Evolutionary conservation across 2,888 invertebrate genomes (phyloP), one percentile per base, ranked within the genome.

Genomic region (Gymnoscelis rufifasciata): DNA sequence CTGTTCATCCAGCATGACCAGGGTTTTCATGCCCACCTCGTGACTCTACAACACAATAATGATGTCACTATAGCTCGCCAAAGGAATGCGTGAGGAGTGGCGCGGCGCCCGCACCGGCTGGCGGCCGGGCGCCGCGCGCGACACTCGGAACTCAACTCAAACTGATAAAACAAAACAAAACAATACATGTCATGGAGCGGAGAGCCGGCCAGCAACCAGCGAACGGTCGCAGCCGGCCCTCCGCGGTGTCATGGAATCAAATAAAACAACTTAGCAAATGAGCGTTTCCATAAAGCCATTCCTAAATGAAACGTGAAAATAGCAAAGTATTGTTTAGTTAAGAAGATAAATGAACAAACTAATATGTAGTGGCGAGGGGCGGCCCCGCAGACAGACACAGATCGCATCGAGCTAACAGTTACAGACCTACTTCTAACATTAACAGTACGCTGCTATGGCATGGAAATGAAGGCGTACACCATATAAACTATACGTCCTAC

Each of bases 1-100:
- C 95, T 98, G 98, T 92, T 98, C 98, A 93, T 98, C 98, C 94
- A 98, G 94, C 94, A 97, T 97, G 90, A 98, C 98, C 92, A 98
- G 95, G 91, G 97, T 96, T 92, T 96, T 96, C 94, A 98, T 98
- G 90, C 98, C 98, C 90, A 97, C 98, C 92, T 98, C 98, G 93
- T 98, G 97, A 93, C 97, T 97, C 98, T 98, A 95, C 93, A 95
- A 94, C 88, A 89, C 88, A 89, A 88, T 81, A 88, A 89, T 88
- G 89, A 88, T 83, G 89, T 88, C 87, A 88, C 89, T 89, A 88
- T 87, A 87, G 83, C 84, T 84, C 83, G 87, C 82, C 83, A 82
- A 78, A 78, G 74, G 75, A 74, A 78, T 76, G 83, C 82, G 71
- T 69, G 80, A 71, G 74, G 64, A 66, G 73, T 66, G 70, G 68